These are phyloP conservation scores for Odontomyia ornata DNA, from an alignment of 2,888 invertebrate genomes.

Conservation along the genomic window DNA sequence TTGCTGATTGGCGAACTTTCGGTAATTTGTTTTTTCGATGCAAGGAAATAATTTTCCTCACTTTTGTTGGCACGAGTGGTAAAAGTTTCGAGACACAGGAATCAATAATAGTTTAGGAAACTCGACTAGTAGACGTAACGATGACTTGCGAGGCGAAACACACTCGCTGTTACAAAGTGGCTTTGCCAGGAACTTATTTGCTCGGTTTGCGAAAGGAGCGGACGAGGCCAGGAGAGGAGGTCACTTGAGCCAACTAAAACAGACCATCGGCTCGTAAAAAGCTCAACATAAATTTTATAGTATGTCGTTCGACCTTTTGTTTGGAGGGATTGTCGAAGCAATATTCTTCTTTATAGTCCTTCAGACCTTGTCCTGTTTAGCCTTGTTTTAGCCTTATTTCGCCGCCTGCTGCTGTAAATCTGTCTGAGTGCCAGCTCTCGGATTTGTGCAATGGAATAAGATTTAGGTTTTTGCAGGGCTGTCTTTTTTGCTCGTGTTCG, in stretches of 20 bases:
- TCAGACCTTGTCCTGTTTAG: conserved; percentile 2
- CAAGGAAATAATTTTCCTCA: not conserved
- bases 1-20: not conserved
- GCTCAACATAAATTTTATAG: conserved; percentile 42
- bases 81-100: conserved; percentile 31
- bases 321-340: conserved; percentile 18
- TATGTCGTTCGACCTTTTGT: conserved; percentile 39
- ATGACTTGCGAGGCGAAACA: not conserved
- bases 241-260: not conserved
- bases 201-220: no score
- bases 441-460: conserved; percentile 3
- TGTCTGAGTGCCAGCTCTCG: conserved; percentile 13
- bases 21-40: not conserved
- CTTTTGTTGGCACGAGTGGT: not conserved
- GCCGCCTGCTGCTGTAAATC: conserved; percentile 20
- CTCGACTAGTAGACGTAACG: conserved; percentile 17
- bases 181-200: no score
- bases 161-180: no score
- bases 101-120: conserved; percentile 34
- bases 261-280: conserved; percentile 26
- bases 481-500: not conserved
- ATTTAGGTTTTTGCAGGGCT: conserved; percentile 2
- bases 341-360: conserved; percentile 23
- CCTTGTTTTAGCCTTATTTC: not conserved
- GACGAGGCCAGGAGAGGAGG: no score